phyloP scores from a whole-genome alignment of 1,140 invertebrate genomes.

The Probaryconus sp. region DNA sequence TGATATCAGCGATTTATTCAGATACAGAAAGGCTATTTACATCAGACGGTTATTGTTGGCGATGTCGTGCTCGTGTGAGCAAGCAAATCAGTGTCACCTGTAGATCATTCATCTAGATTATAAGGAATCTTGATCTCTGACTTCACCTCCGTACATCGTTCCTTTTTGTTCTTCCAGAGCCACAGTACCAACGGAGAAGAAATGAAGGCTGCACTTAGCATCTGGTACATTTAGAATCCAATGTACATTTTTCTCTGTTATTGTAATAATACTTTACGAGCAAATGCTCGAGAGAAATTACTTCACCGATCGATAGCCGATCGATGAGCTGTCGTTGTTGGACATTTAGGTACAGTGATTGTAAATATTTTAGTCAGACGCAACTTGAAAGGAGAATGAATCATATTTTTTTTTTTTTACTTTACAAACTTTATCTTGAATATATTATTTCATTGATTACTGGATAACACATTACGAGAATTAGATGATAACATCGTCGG shows the following conservation, averaged over 20 bases:
- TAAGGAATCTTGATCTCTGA: constrained; percentile 31
- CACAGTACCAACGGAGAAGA: neutral
- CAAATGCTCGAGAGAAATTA: constrained; percentile 2
- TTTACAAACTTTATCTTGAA: neutral
- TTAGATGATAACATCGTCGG: no score
- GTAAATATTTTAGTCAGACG: neutral
- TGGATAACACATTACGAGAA: no score
- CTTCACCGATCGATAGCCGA: constrained; percentile 1
- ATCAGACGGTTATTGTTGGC: constrained; percentile 18
- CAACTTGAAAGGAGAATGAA: neutral
- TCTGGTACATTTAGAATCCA: neutral
- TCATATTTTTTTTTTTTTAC: constrained; percentile 13
- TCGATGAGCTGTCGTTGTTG: constrained; percentile 2
- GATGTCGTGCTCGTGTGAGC: constrained; percentile 16
- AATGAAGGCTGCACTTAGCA: neutral
- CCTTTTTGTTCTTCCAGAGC: constrained; percentile 11
- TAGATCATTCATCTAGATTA: constrained; percentile 41
- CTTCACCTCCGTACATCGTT: constrained; percentile 10
- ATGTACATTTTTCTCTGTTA: constrained; percentile 2
- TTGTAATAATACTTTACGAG: constrained; percentile 11
- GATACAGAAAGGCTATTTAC: constrained; percentile 31
- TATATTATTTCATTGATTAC: no score
- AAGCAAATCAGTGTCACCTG: constrained; percentile 35
- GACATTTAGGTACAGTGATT: constrained; percentile 1
- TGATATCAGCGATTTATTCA: constrained; percentile 16